Conservation (phyloP, 2,113 vertebrate genomes). For the Crocuta crocuta region DNA sequence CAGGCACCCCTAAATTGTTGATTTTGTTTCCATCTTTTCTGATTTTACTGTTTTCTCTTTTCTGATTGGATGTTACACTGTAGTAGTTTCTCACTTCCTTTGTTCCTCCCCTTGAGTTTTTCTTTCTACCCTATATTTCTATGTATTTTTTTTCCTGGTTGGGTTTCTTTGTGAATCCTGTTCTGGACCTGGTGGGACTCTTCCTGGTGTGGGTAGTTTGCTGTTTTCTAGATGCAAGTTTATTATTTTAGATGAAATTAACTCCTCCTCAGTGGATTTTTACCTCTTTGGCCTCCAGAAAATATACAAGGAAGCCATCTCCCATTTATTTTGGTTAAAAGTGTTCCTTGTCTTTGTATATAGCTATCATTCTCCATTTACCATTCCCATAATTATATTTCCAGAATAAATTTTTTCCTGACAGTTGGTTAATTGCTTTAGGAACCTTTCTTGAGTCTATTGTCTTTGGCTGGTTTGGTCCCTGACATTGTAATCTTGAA, state of each 20-base stretch:
- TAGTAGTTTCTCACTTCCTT: not conserved
- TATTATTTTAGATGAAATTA: slow-evolving; percentile 42
- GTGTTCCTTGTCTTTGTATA: not conserved
- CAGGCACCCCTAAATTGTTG: not conserved
- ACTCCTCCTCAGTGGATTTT: not conserved
- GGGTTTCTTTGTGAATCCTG: not conserved
- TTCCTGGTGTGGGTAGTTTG: not conserved
- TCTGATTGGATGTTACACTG: not conserved
- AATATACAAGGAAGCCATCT: not conserved
- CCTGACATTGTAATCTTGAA: not conserved
- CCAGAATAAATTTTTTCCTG: not conserved
- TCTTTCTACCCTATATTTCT: not conserved
- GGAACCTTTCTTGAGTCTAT: not conserved
- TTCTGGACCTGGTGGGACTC: not conserved
- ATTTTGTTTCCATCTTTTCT: not conserved
- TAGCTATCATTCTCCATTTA: not conserved
- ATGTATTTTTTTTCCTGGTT: not conserved
- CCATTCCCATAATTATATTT: not conserved
- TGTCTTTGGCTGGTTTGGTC: slow-evolving; percentile 14
- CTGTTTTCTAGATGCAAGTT: not conserved
- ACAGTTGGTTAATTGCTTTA: not conserved
- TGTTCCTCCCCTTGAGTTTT: not conserved
- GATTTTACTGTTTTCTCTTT: not conserved
- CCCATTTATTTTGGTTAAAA: not conserved
- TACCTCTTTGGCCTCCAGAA: not conserved